Conservation (phyloP, 2,888 invertebrate genomes). For the Furcula furcula region DNA sequence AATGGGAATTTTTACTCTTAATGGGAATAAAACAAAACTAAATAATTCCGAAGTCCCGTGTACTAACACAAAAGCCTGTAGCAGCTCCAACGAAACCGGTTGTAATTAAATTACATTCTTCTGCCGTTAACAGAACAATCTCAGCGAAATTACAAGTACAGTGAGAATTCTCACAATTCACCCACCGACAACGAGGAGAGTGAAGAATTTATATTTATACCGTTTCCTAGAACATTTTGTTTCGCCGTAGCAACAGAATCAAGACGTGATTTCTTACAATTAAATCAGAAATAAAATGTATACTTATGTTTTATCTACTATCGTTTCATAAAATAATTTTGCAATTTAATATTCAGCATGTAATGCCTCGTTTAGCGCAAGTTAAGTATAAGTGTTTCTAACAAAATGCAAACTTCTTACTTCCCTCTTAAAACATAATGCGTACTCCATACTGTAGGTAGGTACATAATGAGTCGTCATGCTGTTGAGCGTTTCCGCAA, state of each 20-base stretch:
- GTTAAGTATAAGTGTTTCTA: too few species aligned
- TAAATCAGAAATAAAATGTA: not conserved
- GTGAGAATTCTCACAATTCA: constrained; percentile 45
- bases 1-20: constrained; percentile 6
- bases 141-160: constrained; percentile 59
- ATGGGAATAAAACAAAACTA: constrained; percentile 24
- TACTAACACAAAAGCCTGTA: constrained; percentile 40
- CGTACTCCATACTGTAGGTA: constrained; percentile 6
- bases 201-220: constrained; percentile 18
- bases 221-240: constrained; percentile 3
- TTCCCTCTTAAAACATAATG: constrained; percentile 5
- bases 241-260: not conserved
- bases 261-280: not conserved
- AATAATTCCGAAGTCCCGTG: constrained; percentile 18
- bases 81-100: constrained; percentile 47
- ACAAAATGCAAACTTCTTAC: constrained; percentile 6
- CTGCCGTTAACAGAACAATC: constrained; percentile 65
- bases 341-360: too few species aligned
- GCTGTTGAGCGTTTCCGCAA: constrained; percentile 16
- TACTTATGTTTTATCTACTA: not conserved
- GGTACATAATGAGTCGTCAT: constrained; percentile 27
- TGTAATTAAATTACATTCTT: constrained; percentile 72
- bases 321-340: too few species aligned
- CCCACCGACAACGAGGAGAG: constrained; percentile 12
- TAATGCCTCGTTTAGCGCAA: too few species aligned